Conservation (phyloP, 2,797 vertebrate genomes). For the Hephaestus fuliginosus region DNA sequence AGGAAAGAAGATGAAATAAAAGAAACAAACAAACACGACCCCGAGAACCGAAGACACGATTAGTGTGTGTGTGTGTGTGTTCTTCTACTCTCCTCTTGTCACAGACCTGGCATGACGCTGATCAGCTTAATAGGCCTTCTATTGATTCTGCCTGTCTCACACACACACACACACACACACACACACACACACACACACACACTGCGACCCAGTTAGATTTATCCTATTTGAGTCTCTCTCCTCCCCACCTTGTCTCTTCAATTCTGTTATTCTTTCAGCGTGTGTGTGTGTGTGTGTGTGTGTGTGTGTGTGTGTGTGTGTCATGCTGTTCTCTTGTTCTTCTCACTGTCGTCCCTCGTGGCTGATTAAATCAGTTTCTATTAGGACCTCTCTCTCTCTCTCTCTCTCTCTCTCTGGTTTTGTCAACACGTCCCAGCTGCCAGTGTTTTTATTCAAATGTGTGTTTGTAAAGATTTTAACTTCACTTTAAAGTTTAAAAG, state of each 20-base stretch:
- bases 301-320: conserved; percentile 51
- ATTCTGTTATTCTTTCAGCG: conserved; percentile 59
- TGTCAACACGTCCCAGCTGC: conserved; percentile 45
- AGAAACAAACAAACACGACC: neutral
- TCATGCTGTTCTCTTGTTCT: conserved; percentile 70
- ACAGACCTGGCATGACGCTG: conserved; percentile 46
- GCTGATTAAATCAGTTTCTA: conserved; percentile 73
- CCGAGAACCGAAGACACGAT: neutral
- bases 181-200: conserved; percentile 46
- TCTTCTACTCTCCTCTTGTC: conserved; percentile 18
- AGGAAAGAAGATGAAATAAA: neutral
- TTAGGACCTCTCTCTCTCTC: conserved; percentile 46
- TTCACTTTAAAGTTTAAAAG: neutral
- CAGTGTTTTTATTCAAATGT: conserved; percentile 40
- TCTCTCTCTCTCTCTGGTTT: conserved; percentile 9
- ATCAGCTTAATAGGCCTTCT: conserved; percentile 66
- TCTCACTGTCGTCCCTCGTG: conserved; percentile 67
- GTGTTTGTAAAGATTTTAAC: conserved; percentile 10
- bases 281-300: conserved; percentile 27
- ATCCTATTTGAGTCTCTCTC: conserved; percentile 78
- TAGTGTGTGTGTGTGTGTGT: neutral
- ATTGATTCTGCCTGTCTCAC: conserved; percentile 63
- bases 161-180: conserved; percentile 37
- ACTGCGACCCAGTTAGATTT: conserved; percentile 83
- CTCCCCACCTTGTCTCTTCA: conserved; percentile 77